A percentile compares a stretch with the other conserved stretches of the same genome.
phyloP scores from a whole-genome alignment of 2,797 vertebrate genomes.

The Sternarchorhynchus goeldii region DNA sequence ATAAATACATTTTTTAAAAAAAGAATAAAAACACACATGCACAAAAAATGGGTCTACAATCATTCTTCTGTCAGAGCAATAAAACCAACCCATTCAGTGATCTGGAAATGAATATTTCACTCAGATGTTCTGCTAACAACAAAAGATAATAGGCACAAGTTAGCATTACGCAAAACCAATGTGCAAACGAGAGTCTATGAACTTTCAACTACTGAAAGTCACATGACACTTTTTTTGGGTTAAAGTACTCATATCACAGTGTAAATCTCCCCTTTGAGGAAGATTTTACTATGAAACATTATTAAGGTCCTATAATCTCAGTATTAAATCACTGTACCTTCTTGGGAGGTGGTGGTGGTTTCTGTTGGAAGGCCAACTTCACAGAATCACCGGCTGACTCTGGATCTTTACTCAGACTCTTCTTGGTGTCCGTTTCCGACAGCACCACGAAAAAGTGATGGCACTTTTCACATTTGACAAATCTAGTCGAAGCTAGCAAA shows the following conservation, averaged over 20 bases:
- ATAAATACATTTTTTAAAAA: slow-evolving; percentile 31
- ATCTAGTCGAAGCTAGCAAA: slow-evolving; percentile 80
- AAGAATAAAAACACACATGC: too few species aligned
- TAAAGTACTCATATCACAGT: too few species aligned
- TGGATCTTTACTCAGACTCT: slow-evolving; percentile 84
- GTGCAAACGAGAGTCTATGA: too few species aligned
- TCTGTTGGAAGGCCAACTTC: slow-evolving; percentile 88
- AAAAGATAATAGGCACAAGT: background rate
- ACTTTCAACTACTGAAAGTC: too few species aligned
- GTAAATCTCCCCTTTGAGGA: too few species aligned
- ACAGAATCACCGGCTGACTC: slow-evolving; percentile 87
- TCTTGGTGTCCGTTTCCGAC: slow-evolving; percentile 87
- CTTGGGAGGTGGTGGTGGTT: slow-evolving; percentile 87
- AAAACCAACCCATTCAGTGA: background rate
- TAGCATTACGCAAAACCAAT: background rate
- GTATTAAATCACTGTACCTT: slow-evolving; percentile 69
- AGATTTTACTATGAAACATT: too few species aligned
- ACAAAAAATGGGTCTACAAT: too few species aligned
- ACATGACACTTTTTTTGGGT: too few species aligned
- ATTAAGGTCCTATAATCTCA: background rate
- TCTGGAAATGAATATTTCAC: background rate
- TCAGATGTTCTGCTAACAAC: background rate
- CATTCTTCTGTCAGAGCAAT: background rate
- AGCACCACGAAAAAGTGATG: slow-evolving; percentile 90
- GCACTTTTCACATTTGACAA: slow-evolving; percentile 92